Evolutionary conservation across 2,797 vertebrate genomes (phyloP), one percentile per base, ranked within the genome.

Genomic region (Aeoliscus strigatus): DNA sequence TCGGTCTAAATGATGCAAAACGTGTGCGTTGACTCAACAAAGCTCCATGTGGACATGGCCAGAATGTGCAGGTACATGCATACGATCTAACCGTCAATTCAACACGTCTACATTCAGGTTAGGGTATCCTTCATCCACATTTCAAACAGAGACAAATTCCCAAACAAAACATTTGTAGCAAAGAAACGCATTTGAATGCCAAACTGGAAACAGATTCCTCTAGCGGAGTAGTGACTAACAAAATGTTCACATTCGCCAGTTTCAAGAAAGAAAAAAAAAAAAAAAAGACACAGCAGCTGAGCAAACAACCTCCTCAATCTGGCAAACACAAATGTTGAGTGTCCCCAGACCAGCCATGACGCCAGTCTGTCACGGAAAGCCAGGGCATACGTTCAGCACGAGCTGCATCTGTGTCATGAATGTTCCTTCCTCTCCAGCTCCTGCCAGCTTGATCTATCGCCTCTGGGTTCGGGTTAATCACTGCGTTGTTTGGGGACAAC

Each of bases 241-340:
- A 64, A 63, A 67, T 3, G 27, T 14, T 33, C 58, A 54, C 59
- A 55, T 73, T 72, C 4, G 27, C 51, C 65, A 60, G 51, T 68
- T 76, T 70, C 16, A 46, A 43, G 29, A 51, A 46, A 46, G 38
- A 21, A 18, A 30, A 33, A 49, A 68, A 42, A 29, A 23, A 13
- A 31, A 4, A 30, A 41, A 26, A 38, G 32, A 45, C 59, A 44
- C 60, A 67, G 51, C 75, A 86, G 77, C 75, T 82, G 77, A 74
- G 45, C 67, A 75, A 75, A 83, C 73, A 79, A 48, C 34, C 49
- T 41, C 35, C 60, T 27, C 51, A 62, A 57, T 53, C 67, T 80
- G 75, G 73, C 66, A 61, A 73, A 70, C 30, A 45, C 47, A 60
- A 47, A 51, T 40, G 51, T 37, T 50, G 41, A 65, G 61, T 42